Percentiles rank a stretch among this genome's conserved stretches.
Conservation (phyloP, 2,888 invertebrate genomes). For the Eupithecia subfuscata region DNA sequence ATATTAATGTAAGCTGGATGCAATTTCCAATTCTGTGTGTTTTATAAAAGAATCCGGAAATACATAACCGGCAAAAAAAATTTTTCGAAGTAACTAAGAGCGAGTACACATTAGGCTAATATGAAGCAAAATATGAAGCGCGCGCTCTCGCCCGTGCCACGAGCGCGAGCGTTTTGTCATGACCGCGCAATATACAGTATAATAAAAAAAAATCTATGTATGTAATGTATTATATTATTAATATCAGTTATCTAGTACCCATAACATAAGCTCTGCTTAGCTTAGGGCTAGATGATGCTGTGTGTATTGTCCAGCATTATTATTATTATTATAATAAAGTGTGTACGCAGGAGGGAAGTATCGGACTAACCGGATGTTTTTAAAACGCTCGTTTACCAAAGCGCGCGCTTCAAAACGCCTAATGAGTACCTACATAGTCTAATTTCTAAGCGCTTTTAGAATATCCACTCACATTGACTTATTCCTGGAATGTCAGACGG, state of each 20-base stretch:
- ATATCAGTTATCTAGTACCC: no score
- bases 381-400: background rate
- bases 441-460: background rate
- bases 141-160: background rate
- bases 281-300: no score
- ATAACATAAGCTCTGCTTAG: no score
- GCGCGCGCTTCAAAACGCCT: background rate
- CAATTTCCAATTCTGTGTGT: background rate
- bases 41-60: background rate
- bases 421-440: background rate
- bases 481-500: constrained; percentile 27
- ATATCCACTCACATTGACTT: background rate
- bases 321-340: no score
- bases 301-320: no score
- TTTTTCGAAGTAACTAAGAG: background rate
- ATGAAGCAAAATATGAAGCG: background rate
- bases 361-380: background rate
- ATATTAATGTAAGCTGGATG: background rate
- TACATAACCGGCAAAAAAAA: background rate
- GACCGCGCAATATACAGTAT: background rate
- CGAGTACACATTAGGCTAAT: background rate
- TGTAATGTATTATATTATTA: no score
- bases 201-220: no score
- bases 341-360: background rate
- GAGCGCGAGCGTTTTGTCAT: background rate